Percentiles rank a stretch among this genome's conserved stretches.
phyloP scores from a whole-genome alignment of 2,797 vertebrate genomes.

The Pipistrellus nathusii region DNA sequence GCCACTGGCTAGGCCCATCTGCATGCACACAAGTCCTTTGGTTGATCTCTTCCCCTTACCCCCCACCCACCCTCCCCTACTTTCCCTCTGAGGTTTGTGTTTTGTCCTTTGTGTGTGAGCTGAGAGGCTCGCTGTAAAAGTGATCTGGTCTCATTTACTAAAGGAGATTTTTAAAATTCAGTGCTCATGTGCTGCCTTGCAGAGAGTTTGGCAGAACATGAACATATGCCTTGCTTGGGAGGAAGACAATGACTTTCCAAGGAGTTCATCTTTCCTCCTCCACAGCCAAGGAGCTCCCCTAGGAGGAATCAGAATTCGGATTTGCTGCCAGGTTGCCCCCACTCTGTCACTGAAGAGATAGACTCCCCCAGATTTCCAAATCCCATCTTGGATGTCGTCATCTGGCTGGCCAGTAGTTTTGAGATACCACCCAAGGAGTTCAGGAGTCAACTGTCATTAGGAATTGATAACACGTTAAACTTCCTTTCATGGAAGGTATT shows the following conservation, averaged over 20 bases:
- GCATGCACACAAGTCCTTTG: too few relatives aligned
- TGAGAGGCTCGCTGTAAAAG: neutral
- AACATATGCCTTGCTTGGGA: neutral
- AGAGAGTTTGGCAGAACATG: conserved; percentile 20
- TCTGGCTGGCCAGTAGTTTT: conserved; percentile 13
- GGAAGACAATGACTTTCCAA: neutral
- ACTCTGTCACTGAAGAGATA: neutral
- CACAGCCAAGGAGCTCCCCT: conserved; percentile 23
- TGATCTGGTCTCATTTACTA: neutral
- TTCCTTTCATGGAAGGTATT: conserved; percentile 27
- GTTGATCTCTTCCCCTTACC: too few relatives aligned
- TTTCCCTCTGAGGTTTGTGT: too few relatives aligned
- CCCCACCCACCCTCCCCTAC: too few relatives aligned
- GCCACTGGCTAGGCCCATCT: too few relatives aligned
- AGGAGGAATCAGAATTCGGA: conserved; percentile 37
- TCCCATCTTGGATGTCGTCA: neutral
- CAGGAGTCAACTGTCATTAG: conserved; percentile 30
- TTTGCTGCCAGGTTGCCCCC: neutral
- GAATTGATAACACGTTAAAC: conserved; percentile 1
- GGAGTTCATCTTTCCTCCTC: conserved; percentile 19
- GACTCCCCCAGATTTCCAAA: neutral
- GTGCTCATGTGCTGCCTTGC: neutral
- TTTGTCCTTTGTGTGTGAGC: conserved; percentile 44
- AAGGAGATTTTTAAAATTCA: conserved; percentile 40
- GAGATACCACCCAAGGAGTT: conserved; percentile 4